These are phyloP conservation scores for Epinephelus awoara DNA, from an alignment of 2,797 vertebrate genomes.

Conservation along the genomic window DNA sequence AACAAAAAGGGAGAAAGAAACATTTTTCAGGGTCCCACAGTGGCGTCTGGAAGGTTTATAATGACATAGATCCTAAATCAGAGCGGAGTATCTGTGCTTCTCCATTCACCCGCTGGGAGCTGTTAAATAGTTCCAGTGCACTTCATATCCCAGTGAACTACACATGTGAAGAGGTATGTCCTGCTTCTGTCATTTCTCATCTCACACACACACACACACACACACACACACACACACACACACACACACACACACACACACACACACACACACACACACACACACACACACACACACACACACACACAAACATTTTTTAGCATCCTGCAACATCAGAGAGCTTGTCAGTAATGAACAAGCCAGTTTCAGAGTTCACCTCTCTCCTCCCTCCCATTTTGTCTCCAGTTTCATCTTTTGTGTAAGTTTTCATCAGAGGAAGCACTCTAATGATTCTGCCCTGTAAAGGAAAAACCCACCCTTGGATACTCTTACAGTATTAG, in stretches of 20 bases:
- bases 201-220: neutral
- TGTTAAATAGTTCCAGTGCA: slow-evolving; percentile 21
- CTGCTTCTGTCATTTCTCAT: neutral
- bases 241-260: too few relatives aligned
- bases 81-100: slow-evolving; percentile 2
- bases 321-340: slow-evolving; percentile 7
- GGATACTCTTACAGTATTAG: slow-evolving; percentile 42
- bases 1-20: neutral
- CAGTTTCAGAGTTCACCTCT: slow-evolving; percentile 19
- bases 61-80: slow-evolving; percentile 47
- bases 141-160: slow-evolving; percentile 15
- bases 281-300: too few relatives aligned
- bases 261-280: too few relatives aligned
- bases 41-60: slow-evolving; percentile 31
- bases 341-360: slow-evolving; percentile 34
- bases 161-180: slow-evolving; percentile 14
- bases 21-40: slow-evolving; percentile 32
- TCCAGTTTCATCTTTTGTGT: slow-evolving; percentile 68
- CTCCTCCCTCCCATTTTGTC: slow-evolving; percentile 15
- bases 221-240: too few relatives aligned
- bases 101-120: slow-evolving; percentile 20
- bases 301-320: too few relatives aligned
- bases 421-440: slow-evolving; percentile 72
- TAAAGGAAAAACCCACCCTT: slow-evolving; percentile 24
- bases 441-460: slow-evolving; percentile 42